Evolutionary conservation across 2,888 invertebrate species (phyloP).

Genomic region (Tipula helvola): DNA sequence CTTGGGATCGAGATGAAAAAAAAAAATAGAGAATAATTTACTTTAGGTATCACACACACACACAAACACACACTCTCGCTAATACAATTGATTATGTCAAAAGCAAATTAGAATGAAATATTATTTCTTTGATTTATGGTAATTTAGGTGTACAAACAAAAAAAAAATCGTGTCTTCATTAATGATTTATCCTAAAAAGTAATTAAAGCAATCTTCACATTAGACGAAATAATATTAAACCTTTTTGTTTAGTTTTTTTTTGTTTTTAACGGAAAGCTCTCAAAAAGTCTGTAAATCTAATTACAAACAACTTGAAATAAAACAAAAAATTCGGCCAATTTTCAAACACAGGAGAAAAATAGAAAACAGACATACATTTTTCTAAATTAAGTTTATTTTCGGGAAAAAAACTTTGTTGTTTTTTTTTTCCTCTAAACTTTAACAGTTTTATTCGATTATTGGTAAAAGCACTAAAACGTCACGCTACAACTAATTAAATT

Average conservation of each 20-base stretch:
- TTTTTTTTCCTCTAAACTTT: not conserved
- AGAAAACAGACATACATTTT: not conserved
- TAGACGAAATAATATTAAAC: not conserved
- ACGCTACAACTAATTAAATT: constrained; percentile 4
- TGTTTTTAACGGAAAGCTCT: not conserved
- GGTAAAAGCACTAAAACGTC: constrained; percentile 4
- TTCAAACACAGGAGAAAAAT: not conserved
- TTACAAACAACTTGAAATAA: not conserved
- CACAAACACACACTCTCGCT: not conserved
- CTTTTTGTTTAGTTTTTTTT: not conserved
- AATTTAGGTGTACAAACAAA: not conserved
- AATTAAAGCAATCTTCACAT: not conserved
- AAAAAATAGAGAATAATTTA: not conserved
- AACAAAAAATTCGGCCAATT: not conserved
- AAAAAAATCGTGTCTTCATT: not conserved
- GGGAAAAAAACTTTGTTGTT: not conserved
- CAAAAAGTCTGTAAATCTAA: not conserved
- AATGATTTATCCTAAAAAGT: not conserved
- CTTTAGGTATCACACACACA: not conserved
- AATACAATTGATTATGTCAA: not conserved
- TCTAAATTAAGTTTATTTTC: not conserved
- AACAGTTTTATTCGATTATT: constrained; percentile 4
- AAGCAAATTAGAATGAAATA: not conserved
- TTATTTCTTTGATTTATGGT: not conserved
- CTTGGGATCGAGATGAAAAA: not conserved